Evolutionary conservation across 2,113 vertebrate species (phyloP).

Genomic region (Notarius lentiginosus): DNA sequence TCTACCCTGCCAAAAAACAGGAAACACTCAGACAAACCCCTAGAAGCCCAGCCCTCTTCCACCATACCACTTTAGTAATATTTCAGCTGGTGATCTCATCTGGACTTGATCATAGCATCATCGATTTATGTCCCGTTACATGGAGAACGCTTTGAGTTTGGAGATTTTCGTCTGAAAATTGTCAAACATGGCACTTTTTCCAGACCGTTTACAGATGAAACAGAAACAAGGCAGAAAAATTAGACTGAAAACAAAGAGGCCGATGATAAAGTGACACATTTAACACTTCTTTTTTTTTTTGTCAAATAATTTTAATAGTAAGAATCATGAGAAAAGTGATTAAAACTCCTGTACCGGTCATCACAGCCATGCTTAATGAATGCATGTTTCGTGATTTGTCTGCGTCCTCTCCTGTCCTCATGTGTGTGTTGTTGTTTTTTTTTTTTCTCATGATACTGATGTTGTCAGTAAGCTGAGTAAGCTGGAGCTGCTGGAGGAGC

Average conservation of each 20-base stretch:
- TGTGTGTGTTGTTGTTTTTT: background rate
- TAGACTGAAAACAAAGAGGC: background rate
- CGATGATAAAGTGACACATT: no score
- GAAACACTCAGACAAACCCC: background rate
- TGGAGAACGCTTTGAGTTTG: background rate
- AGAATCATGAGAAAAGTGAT: background rate
- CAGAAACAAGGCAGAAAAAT: background rate
- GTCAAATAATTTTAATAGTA: background rate
- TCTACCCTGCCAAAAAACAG: no score
- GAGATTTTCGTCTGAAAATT: background rate
- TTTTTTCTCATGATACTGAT: constrained; percentile 37
- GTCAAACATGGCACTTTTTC: background rate
- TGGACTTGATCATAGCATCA: background rate
- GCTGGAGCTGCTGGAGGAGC: constrained; percentile 89
- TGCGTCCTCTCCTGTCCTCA: background rate
- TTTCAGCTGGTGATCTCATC: background rate
- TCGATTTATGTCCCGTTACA: no score
- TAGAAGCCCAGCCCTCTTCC: background rate
- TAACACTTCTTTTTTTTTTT: background rate
- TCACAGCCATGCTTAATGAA: background rate
- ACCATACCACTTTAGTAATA: no score
- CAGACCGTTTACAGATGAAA: background rate
- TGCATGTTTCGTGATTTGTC: background rate
- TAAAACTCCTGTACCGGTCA: background rate
- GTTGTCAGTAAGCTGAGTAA: constrained; percentile 89